Evolutionary conservation across 2,113 vertebrate species (phyloP).

Genomic region (Harpagus bidentatus): DNA sequence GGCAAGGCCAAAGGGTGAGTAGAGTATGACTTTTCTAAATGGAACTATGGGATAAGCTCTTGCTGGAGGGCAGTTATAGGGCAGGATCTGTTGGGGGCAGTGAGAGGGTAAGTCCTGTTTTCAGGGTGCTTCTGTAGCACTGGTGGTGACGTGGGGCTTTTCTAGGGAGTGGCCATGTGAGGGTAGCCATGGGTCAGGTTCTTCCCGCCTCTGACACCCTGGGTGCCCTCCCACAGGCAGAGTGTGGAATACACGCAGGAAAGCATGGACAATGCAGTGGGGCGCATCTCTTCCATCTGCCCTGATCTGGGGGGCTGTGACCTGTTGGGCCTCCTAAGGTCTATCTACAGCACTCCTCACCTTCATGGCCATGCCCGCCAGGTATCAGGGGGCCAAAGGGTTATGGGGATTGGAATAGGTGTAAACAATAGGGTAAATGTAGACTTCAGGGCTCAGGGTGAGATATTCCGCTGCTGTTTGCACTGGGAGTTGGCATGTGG

Average conservation of each 20-base stretch:
- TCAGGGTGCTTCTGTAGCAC: background rate
- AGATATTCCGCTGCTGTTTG: background rate
- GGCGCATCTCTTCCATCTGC: conserved; percentile 51
- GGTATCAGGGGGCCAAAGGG: conserved; percentile 38
- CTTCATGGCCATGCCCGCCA: conserved; percentile 72
- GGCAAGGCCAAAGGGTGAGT: background rate
- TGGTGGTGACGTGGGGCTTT: background rate
- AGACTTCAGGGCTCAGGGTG: background rate
- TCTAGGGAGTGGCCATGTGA: background rate
- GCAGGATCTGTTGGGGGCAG: background rate
- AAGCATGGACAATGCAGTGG: conserved; percentile 75
- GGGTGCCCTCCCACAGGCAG: conserved; percentile 51
- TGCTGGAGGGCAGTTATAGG: background rate
- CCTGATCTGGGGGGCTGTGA: conserved; percentile 81
- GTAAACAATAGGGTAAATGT: background rate
- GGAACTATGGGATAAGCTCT: background rate
- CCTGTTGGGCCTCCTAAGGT: conserved; percentile 73
- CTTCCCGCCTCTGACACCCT: background rate
- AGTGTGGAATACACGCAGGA: conserved; percentile 80
- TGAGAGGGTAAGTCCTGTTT: background rate
- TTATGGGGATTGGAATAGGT: background rate
- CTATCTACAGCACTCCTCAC: conserved; percentile 74
- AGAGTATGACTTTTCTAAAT: background rate
- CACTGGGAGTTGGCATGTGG: background rate
- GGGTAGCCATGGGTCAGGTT: background rate